Conservation (phyloP, 2,113 vertebrate species). For the Salvelinus fontinalis region DNA sequence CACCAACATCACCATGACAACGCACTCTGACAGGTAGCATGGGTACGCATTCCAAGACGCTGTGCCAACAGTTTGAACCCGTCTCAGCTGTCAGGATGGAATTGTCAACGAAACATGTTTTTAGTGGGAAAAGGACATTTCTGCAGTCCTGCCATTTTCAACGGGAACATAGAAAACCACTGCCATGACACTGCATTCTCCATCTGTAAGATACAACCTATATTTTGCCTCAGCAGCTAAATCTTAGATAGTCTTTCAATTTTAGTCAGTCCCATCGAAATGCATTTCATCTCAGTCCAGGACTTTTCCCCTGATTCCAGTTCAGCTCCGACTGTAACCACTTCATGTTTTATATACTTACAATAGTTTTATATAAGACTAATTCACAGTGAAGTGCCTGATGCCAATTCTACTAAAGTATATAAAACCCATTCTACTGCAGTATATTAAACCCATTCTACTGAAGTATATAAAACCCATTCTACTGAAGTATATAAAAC, state of each 20-base stretch:
- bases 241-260: conserved; percentile 31
- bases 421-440: no score
- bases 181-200: conserved; percentile 28
- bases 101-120: conserved; percentile 30
- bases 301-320: not conserved
- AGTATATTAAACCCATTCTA: no score
- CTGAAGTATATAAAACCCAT: no score
- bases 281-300: conserved; percentile 16
- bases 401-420: no score
- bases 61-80: conserved; percentile 24
- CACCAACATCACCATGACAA: not conserved
- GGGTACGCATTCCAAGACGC: conserved; percentile 12
- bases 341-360: conserved; percentile 15
- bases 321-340: not conserved
- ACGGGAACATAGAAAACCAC: conserved; percentile 29
- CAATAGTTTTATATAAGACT: no score
- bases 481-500: no score
- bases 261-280: conserved; percentile 19
- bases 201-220: conserved; percentile 26
- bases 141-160: conserved; percentile 34
- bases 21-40: not conserved
- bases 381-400: no score
- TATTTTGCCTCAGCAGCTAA: conserved; percentile 29
- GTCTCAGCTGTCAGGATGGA: conserved; percentile 25
- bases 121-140: conserved; percentile 21